Evolutionary conservation across 2,113 vertebrate species (phyloP).

Genomic region (Beaufortia kweichowensis): DNA sequence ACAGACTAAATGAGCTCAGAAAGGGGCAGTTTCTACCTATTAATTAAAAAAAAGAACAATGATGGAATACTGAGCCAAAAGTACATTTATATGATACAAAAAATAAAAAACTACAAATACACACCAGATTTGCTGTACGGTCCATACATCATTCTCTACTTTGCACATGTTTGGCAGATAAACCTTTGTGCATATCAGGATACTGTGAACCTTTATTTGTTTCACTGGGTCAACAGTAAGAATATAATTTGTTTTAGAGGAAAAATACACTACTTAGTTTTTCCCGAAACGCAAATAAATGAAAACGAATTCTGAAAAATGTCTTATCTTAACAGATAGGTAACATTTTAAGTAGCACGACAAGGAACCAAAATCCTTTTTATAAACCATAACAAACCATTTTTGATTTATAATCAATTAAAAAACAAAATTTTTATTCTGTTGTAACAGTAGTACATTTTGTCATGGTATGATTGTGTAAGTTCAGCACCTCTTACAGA

Average conservation of each 20-base stretch:
- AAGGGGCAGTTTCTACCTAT: constrained; percentile 23
- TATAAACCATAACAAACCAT: not conserved
- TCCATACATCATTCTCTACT: not conserved
- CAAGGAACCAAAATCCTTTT: not conserved
- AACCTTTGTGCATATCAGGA: constrained; percentile 2
- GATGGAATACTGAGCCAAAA: constrained; percentile 34
- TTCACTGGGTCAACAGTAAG: not conserved
- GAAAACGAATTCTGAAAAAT: constrained; percentile 1
- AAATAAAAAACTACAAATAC: not conserved
- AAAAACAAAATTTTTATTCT: not conserved
- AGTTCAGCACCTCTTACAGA: not conserved
- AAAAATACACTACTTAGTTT: not conserved
- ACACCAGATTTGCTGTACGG: not conserved
- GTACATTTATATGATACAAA: constrained; percentile 1
- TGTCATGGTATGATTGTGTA: constrained; percentile 11
- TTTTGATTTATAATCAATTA: not conserved
- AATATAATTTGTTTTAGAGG: not conserved
- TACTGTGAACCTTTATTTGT: not conserved
- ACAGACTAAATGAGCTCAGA: constrained; percentile 26
- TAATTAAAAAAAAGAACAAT: constrained; percentile 39
- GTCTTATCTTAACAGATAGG: constrained; percentile 24
- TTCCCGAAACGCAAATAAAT: constrained; percentile 9
- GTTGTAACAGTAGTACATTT: constrained; percentile 6
- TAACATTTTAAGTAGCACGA: not conserved
- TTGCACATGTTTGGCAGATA: not conserved